Evolutionary conservation across 2,888 invertebrate species (phyloP), one percentile per base, ranked within the genome.

Genomic region (Clostera curtula): DNA sequence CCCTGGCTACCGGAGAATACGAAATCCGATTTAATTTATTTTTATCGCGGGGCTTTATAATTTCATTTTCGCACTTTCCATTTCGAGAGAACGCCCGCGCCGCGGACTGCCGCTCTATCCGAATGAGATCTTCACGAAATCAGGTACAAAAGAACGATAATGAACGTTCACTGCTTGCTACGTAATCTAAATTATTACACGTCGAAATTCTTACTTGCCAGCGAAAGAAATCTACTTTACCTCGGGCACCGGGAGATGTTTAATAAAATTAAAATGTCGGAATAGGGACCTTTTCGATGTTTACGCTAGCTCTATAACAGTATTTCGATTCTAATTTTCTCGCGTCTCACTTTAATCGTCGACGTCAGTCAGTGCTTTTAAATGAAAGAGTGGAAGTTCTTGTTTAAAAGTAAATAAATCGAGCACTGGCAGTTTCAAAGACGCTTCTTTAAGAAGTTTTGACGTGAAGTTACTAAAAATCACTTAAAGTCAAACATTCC

Each of bases 51-150:
- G 73, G 73, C 77, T 82, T 83, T 82, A 82, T 83, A 83, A 84
- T 84, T 84, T 84, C 79, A 83, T 83, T 83, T 84, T 83, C 84
- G 77, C 84, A 83, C 83, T 83, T 83, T 82, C 79, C 79, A 79
- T 80, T 82, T 83, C 63, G 68, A 70, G 75, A 69, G 77, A 68
- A 67, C 71, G 70, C 76, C 68, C 72, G 73, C 70, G 71, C 73
- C 74, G 76, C 69, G 76, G 79, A 74, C 75, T 63, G 69, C 60
- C 63, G 72, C 73, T 77, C 77, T 83, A 83, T 83, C 83, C 73
- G 80, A 82, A 83, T 83, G 83, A 77, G 82, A 83, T 83, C 83
- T 83, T 66, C 52, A 68, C 76, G 73, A 80, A 82, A 83, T 83
- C 83, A 75, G 74, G 73, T 83, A 83, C 83, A 82, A 83, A 83